Conservation (phyloP, 2,113 vertebrate species). For the Forbesichthys papilliferus region DNA sequence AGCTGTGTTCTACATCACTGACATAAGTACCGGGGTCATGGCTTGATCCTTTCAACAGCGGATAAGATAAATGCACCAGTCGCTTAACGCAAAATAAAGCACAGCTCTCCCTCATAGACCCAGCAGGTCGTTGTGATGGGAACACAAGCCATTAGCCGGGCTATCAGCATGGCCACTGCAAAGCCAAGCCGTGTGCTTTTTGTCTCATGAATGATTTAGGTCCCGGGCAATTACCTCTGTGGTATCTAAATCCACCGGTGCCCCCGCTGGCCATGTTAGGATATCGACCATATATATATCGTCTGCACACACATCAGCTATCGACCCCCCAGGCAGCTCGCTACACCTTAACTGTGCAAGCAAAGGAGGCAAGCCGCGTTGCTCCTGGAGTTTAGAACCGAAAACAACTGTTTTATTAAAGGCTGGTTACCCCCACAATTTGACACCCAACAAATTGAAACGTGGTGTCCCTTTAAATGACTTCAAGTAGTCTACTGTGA, state of each 20-base stretch:
- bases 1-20: not conserved
- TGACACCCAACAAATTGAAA: too few relatives aligned
- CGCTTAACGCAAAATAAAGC: not conserved
- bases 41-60: not conserved
- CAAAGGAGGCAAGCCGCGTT: conserved; percentile 6
- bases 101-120: not conserved
- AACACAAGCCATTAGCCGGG: conserved; percentile 26
- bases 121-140: conserved; percentile 18
- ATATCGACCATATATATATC: conserved; percentile 38
- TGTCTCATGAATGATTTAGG: conserved; percentile 55
- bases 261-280: conserved; percentile 25
- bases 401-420: too few relatives aligned
- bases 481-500: conserved; percentile 43
- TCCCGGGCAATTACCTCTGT: conserved; percentile 8
- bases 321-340: conserved; percentile 18
- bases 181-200: conserved; percentile 29
- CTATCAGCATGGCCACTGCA: conserved; percentile 29
- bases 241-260: conserved; percentile 25
- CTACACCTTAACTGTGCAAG: too few relatives aligned
- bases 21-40: not conserved
- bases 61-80: not conserved
- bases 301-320: conserved; percentile 64
- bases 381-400: not conserved
- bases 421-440: too few relatives aligned
- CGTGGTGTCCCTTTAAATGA: conserved; percentile 26